Evolutionary conservation across 2,113 vertebrate genomes (phyloP).

Genomic region (Dasypus novemcinctus): DNA sequence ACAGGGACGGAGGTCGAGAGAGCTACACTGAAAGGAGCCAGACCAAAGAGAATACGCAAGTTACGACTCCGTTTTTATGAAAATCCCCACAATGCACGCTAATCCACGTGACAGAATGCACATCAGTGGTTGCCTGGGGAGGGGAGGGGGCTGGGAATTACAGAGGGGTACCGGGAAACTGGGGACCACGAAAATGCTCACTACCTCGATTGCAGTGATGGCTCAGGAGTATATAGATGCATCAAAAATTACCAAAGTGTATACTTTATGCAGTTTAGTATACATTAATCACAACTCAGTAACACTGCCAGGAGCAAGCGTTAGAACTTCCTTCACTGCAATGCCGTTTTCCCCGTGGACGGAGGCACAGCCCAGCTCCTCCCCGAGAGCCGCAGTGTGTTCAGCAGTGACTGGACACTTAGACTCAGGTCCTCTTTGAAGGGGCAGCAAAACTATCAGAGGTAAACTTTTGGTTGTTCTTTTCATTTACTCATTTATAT

Average conservation of each 20-base stretch:
- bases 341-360: neutral
- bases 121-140: too few species aligned
- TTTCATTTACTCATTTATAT: neutral
- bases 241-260: neutral
- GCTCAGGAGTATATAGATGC: neutral
- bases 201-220: neutral
- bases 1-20: too few species aligned
- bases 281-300: neutral
- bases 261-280: neutral
- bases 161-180: neutral
- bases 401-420: too few species aligned
- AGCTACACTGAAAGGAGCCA: too few species aligned
- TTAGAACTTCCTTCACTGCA: neutral
- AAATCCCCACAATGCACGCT: too few species aligned
- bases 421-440: neutral
- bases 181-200: neutral
- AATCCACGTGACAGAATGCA: too few species aligned
- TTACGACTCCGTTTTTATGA: too few species aligned
- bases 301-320: neutral
- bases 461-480: neutral
- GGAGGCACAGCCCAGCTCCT: neutral
- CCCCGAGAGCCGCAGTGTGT: too few species aligned
- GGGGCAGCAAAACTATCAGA: neutral
- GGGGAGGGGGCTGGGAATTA: neutral
- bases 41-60: too few species aligned